Base-by-base conservation (phyloP, 2,888 invertebrate genomes). In the Drosophila monieri region DNA sequence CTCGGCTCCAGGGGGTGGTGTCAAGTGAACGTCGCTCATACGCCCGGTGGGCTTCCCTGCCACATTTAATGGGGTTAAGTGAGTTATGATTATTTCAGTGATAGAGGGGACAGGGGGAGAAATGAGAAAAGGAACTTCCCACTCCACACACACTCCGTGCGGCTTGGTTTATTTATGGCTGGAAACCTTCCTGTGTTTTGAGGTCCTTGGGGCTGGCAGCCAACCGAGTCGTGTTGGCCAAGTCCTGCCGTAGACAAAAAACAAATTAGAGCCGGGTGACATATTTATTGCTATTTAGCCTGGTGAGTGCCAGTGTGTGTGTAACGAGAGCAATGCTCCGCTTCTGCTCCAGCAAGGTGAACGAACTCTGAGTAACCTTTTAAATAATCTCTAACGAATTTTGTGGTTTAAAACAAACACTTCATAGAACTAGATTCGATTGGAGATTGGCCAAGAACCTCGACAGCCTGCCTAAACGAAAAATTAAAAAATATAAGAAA, bases 241-340 rank as follows among this genome's bases (percentile, higher is more conserved):
- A 27, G 41, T 67, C 53, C 59, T 52, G 47, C 43, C 43, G 59
- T 48, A 66, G 59, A 68, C 59, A 67, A 67, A 61, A 80, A 77
- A 80, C 80, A 79, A 84, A 81, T 81, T 81, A 79, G 74, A 73
- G 76, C 74, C 77, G 51, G 61, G 62, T 79, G 84, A 84, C 81
- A 81, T 79, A 84, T 81, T 84, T 80, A 84, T 84, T 77, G 80
- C 79, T 69, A 64, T 73, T 80, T 73, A 69, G 74, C 51, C 66
- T 61, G 44, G 51, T 52, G 65, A 65, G 15, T 41, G 14, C 39
- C 37, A 15, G 23, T 46, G 21, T n/a, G 30, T 12, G 3, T 51
- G 25, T 49, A 37, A 32, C 44, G 60, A 58, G 67, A 56, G 70
- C 62, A 69, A 44, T 68, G 69, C 53, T 65, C 61, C 51, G 23